phyloP scores from a whole-genome alignment of 1,140 invertebrate species.

The Eumeta japonica region DNA sequence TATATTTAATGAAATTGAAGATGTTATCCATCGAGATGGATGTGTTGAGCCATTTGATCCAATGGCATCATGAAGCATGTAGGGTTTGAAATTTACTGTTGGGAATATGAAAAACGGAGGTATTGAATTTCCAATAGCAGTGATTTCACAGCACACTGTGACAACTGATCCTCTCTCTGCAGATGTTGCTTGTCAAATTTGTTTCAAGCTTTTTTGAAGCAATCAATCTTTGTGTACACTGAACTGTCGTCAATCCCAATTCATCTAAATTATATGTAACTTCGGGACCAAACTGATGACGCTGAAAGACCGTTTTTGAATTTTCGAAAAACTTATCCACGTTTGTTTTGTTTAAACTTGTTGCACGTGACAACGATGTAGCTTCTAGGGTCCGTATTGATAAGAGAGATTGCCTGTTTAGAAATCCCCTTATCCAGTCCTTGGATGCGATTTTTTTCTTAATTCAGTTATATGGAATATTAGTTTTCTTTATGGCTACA shows the following conservation, averaged over 20 bases:
- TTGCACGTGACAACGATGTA: slow-evolving; percentile 24
- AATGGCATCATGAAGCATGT: neutral
- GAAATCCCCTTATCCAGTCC: slow-evolving; percentile 28
- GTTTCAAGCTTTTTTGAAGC: slow-evolving; percentile 8
- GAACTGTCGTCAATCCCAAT: neutral
- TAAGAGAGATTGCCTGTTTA: slow-evolving; percentile 23
- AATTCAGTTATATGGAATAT: slow-evolving; percentile 14
- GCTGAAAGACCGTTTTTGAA: slow-evolving; percentile 2
- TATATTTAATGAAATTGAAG: slow-evolving; percentile 19
- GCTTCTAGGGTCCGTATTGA: slow-evolving; percentile 25
- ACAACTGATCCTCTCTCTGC: slow-evolving; percentile 30
- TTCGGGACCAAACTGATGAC: slow-evolving; percentile 5
- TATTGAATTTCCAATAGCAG: slow-evolving; percentile 23
- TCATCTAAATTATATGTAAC: slow-evolving; percentile 2
- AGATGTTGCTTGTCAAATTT: slow-evolving; percentile 17
- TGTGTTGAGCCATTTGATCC: slow-evolving; percentile 5
- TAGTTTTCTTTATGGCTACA: slow-evolving; percentile 11
- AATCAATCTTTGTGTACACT: slow-evolving; percentile 5
- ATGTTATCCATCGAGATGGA: slow-evolving; percentile 13
- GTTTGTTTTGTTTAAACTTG: slow-evolving; percentile 28
- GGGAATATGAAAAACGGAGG: slow-evolving; percentile 39
- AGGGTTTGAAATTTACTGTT: slow-evolving; percentile 18
- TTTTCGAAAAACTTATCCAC: slow-evolving; percentile 19
- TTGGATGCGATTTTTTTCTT: slow-evolving; percentile 20
- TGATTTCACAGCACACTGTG: slow-evolving; percentile 25